These are phyloP conservation scores for Microctenopoma steveboyesi DNA, from an alignment of 2,797 vertebrate genomes.

Conservation along the genomic window DNA sequence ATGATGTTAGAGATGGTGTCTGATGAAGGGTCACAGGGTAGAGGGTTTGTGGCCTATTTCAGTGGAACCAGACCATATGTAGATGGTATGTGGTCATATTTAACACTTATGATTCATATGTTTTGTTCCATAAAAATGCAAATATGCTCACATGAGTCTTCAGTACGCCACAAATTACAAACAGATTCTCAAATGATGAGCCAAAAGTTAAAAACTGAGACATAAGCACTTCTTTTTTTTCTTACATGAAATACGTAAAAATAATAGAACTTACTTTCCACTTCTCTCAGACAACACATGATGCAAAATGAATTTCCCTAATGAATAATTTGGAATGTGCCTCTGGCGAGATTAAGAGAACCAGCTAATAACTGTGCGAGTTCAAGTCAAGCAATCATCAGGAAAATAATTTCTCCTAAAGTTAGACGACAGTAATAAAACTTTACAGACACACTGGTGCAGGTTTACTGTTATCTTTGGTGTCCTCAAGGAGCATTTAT, in stretches of 20 bases:
- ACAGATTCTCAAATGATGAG: not conserved
- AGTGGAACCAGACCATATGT: slow-evolving; percentile 80
- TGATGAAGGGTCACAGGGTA: slow-evolving; percentile 82
- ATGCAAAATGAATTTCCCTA: no score
- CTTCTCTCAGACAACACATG: no score
- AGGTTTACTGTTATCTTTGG: not conserved
- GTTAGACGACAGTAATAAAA: not conserved
- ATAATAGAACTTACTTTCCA: no score
- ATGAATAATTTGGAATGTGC: no score
- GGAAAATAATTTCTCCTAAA: not conserved
- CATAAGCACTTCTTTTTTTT: no score
- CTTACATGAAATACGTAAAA: no score
- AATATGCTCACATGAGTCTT: not conserved
- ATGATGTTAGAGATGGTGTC: slow-evolving; percentile 90
- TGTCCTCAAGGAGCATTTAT: not conserved
- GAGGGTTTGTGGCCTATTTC: slow-evolving; percentile 90
- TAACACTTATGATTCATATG: not conserved
- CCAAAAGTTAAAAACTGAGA: no score
- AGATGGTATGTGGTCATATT: slow-evolving; percentile 76
- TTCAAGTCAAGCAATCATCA: not conserved
- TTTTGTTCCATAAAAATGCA: not conserved
- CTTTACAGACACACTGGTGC: no score
- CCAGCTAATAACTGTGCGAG: no score
- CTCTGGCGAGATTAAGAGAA: no score
- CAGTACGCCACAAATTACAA: not conserved